These are phyloP conservation scores for Brachypteracias leptosomus DNA, from an alignment of 2,113 vertebrate genomes.

Conservation along the genomic window DNA sequence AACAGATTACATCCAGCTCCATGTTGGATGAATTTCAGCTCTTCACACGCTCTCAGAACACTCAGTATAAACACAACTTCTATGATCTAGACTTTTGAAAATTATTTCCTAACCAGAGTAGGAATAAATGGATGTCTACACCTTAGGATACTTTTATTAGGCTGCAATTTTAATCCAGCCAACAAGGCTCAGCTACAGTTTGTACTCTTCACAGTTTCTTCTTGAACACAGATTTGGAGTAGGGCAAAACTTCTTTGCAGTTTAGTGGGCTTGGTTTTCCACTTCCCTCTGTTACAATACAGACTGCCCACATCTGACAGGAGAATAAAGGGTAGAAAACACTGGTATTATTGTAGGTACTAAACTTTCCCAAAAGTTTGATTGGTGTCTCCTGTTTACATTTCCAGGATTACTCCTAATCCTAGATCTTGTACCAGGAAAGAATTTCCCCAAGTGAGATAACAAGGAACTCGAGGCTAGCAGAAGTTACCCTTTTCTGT, in stretches of 20 bases:
- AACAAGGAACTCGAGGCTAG: neutral
- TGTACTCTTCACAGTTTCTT: neutral
- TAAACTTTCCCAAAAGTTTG: neutral
- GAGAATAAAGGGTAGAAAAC: neutral
- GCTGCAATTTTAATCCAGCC: neutral
- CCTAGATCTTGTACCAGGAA: neutral
- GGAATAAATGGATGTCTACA: neutral
- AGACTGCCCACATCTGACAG: neutral
- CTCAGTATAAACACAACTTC: neutral
- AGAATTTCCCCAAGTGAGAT: neutral
- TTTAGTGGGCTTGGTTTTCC: neutral
- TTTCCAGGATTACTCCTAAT: neutral
- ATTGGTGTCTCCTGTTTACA: neutral
- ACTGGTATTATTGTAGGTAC: neutral
- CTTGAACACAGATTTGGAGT: neutral
- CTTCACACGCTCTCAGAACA: neutral
- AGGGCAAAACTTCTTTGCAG: neutral
- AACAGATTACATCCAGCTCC: neutral
- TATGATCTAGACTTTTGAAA: neutral
- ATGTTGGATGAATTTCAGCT: neutral
- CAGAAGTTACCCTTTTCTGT: neutral
- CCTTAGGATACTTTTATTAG: neutral
- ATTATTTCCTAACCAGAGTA: neutral
- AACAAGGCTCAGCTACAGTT: neutral
- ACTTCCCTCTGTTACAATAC: neutral